A percentile compares a stretch with the other conserved stretches of the same genome.
These are phyloP conservation scores for Carabus problematicus DNA, from an alignment of 2,888 invertebrate genomes.

Conservation along the genomic window DNA sequence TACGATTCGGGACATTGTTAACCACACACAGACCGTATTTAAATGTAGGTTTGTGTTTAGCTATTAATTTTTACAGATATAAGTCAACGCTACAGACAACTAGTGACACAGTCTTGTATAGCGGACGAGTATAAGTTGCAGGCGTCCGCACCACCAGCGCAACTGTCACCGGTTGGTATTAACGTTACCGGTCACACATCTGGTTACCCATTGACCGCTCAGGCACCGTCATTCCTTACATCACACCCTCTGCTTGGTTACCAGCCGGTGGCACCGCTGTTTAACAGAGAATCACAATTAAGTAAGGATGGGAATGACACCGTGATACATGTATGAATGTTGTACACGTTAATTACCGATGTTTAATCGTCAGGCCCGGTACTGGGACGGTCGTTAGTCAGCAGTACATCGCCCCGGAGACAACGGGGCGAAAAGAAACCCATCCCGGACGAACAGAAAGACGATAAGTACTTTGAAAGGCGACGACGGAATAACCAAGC, in stretches of 20 bases:
- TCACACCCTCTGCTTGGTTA: slow-evolving; percentile 25
- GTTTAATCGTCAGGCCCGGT: slow-evolving; percentile 25
- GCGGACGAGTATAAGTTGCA: slow-evolving; percentile 30
- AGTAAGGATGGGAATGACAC: slow-evolving; percentile 14
- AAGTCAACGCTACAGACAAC: slow-evolving; percentile 32
- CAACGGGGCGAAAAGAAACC: slow-evolving; percentile 84
- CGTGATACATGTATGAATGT: slow-evolving; percentile 6
- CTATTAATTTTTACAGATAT: slow-evolving; percentile 11
- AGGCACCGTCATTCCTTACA: slow-evolving; percentile 21
- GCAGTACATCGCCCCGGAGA: slow-evolving; percentile 57
- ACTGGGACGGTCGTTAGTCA: slow-evolving; percentile 20
- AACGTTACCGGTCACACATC: background rate
- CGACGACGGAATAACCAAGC: slow-evolving; percentile 89
- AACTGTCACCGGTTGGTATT: background rate
- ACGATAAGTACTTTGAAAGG: slow-evolving; percentile 88
- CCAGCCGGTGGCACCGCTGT: slow-evolving; percentile 24
- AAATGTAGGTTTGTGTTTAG: background rate
- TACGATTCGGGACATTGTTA: background rate
- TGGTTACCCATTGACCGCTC: background rate
- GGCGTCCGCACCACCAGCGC: background rate
- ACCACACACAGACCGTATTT: background rate
- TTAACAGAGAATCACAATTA: slow-evolving; percentile 20
- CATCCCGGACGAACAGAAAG: slow-evolving; percentile 86
- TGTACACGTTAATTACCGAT: background rate
- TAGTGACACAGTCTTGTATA: slow-evolving; percentile 25